Evolutionary conservation across 2,113 vertebrate genomes (phyloP), one percentile per base, ranked within the genome.

Genomic region (Eleginops maclovinus): DNA sequence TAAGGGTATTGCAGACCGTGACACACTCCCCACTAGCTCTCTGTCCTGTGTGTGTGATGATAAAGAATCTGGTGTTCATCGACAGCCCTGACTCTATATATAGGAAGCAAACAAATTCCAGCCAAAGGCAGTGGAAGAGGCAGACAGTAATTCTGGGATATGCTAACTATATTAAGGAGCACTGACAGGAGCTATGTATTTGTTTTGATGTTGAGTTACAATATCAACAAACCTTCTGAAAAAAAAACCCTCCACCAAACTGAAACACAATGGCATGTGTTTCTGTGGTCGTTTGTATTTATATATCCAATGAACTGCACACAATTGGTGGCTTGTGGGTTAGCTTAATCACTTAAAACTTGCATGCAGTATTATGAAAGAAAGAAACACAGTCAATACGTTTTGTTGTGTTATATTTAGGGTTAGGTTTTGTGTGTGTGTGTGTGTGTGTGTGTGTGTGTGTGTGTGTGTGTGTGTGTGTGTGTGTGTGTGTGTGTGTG

Each of bases 381-480:
- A n/a, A 16, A 21, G 8, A 24, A 46, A 46, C 17, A 46, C 0
- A 0, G 5, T 28, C 17, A 28, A 49, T 19, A n/a, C 19, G 9
- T 15, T 49, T 64, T 64, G 41, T 44, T 1, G n/a, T n/a, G n/a
- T n/a, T n/a, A n/a, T n/a, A n/a, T n/a, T n/a, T n/a, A n/a, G n/a
- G n/a, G n/a, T n/a, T n/a, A n/a, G n/a, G n/a, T n/a, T n/a, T n/a
- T n/a, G 36, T 59, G 60, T 55, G 44, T 66, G 21, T n/a, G 36
- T 36, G 65, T 43, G 24, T 72, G 63, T 63, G 46, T 56, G 4
- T 46, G 26, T 31, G 53, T 62, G 31, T n/a, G 40, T 40, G 41
- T 36, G 51, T 64, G 55, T 70, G 56, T 50, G 67, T 58, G 67
- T 12, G 67, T 66, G 56, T 56, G 13, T 28, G 67, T 55, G 55